Percentiles rank a stretch among this genome's conserved stretches.
Evolutionary conservation across 2,797 vertebrate species (phyloP).

Genomic region (Leuciscus waleckii): DNA sequence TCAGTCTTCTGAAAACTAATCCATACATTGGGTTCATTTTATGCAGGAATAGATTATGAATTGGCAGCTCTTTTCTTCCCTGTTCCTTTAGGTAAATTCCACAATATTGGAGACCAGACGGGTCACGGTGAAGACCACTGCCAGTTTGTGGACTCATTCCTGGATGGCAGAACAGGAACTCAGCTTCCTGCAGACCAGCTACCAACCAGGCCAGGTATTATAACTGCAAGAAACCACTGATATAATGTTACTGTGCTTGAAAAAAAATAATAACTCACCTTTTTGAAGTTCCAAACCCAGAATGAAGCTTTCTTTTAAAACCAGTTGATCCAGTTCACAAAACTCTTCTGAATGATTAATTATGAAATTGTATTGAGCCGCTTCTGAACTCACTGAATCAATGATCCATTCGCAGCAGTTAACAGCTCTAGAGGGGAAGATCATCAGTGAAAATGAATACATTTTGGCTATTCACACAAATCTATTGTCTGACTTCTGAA

Average conservation of each 20-base stretch:
- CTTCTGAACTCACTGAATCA: neutral
- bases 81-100: slow-evolving; percentile 86
- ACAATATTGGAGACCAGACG: slow-evolving; percentile 94
- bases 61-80: neutral
- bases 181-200: slow-evolving; percentile 85
- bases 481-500: neutral
- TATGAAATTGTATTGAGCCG: neutral
- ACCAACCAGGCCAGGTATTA: slow-evolving; percentile 81
- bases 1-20: slow-evolving; percentile 68
- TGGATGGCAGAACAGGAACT: slow-evolving; percentile 91
- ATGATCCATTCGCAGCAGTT: neutral
- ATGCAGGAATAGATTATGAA: neutral
- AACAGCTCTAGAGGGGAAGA: neutral
- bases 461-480: neutral
- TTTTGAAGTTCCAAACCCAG: neutral
- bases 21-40: neutral
- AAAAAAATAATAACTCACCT: neutral
- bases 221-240: neutral
- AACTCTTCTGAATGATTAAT: neutral
- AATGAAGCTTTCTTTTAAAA: neutral
- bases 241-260: neutral
- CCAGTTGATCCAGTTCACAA: neutral
- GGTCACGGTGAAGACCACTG: slow-evolving; percentile 96
- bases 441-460: neutral
- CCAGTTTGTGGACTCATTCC: slow-evolving; percentile 96